A percentile compares a stretch with the other conserved stretches of the same genome.
phyloP scores from a whole-genome alignment of 2,113 vertebrate species.

The Butorides virescens region DNA sequence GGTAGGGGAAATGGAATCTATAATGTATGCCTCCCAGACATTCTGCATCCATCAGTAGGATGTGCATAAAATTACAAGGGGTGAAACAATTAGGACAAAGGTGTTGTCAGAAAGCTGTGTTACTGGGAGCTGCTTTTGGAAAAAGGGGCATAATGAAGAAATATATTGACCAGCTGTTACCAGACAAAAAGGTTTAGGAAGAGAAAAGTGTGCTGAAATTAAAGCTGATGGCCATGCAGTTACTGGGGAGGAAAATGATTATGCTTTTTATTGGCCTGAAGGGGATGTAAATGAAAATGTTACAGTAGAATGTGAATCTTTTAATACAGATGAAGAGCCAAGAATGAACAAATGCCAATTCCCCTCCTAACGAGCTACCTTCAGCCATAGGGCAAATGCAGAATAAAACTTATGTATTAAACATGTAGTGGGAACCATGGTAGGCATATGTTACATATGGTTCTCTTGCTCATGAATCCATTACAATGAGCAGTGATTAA shows the following conservation, averaged over 20 bases:
- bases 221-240: slow-evolving; percentile 54
- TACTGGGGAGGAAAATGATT: slow-evolving; percentile 46
- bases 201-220: slow-evolving; percentile 32
- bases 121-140: not conserved
- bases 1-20: not conserved
- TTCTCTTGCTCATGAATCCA: not conserved
- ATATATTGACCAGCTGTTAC: slow-evolving; percentile 42
- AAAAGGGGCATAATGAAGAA: slow-evolving; percentile 21
- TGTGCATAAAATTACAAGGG: not conserved
- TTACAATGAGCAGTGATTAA: not conserved
- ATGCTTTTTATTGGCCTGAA: slow-evolving; percentile 61
- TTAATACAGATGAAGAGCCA: slow-evolving; percentile 33
- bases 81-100: not conserved
- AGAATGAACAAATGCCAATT: slow-evolving; percentile 22
- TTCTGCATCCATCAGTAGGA: not conserved
- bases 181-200: slow-evolving; percentile 30
- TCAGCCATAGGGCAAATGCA: not conserved
- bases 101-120: not conserved
- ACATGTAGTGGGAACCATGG: not conserved
- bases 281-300: slow-evolving; percentile 59
- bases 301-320: slow-evolving; percentile 31
- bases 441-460: not conserved
- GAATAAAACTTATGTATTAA: not conserved
- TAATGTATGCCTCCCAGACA: not conserved
- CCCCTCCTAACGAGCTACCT: not conserved